Evolutionary conservation across 2,888 invertebrate genomes (phyloP).

Genomic region (Branchellion lobata): DNA sequence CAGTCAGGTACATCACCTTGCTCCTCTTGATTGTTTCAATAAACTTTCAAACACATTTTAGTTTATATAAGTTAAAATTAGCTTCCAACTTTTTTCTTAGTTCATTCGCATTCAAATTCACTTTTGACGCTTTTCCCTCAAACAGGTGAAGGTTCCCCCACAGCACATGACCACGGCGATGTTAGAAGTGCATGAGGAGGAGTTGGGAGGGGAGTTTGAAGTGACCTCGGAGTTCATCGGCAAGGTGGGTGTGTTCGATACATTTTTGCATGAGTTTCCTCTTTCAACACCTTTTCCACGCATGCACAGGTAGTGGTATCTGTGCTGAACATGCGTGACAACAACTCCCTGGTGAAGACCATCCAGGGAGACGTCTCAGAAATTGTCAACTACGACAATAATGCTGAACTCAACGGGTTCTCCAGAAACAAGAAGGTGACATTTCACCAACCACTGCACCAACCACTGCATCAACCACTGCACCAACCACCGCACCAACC

Average conservation of each 20-base stretch:
- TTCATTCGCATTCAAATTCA: too few species aligned
- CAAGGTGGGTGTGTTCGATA: constrained; percentile 31
- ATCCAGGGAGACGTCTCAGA: constrained; percentile 57
- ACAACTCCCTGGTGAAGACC: constrained; percentile 53
- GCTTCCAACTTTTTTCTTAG: too few species aligned
- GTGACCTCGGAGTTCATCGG: constrained; percentile 59
- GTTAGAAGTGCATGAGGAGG: constrained; percentile 63
- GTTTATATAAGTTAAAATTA: too few species aligned
- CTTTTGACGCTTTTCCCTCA: too few species aligned
- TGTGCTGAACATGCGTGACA: constrained; percentile 51
- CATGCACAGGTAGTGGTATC: constrained; percentile 49
- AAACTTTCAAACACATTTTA: too few species aligned
- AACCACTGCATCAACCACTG: too few species aligned
- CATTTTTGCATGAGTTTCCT: too few species aligned
- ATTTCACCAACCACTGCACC: too few species aligned
- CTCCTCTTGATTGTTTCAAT: too few species aligned
- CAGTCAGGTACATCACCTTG: constrained; percentile 56
- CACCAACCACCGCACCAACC: too few species aligned
- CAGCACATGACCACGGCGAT: constrained; percentile 61
- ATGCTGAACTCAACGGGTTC: constrained; percentile 50
- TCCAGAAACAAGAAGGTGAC: constrained; percentile 49
- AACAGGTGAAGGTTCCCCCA: constrained; percentile 60
- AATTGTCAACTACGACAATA: constrained; percentile 52
- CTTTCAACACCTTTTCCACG: too few species aligned
- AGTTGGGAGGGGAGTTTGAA: constrained; percentile 61